Evolutionary conservation across 2,888 invertebrate genomes (phyloP).

Genomic region (Eristalis intricaria): DNA sequence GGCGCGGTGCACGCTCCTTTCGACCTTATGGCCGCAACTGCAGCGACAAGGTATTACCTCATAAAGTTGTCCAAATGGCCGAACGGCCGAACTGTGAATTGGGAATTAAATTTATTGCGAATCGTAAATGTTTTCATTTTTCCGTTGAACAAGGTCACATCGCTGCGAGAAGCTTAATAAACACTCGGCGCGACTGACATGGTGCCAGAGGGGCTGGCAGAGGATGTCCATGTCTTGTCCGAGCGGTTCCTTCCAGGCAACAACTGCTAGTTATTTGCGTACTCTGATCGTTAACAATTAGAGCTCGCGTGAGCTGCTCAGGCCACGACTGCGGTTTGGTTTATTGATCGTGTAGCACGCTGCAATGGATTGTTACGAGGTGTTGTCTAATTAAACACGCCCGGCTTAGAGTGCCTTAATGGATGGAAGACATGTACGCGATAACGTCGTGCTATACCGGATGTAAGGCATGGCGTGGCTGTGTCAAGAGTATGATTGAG

Average conservation of each 20-base stretch:
- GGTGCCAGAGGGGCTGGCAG: background rate
- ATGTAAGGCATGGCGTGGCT: no score
- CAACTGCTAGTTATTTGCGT: background rate
- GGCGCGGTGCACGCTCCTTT: constrained; percentile 35
- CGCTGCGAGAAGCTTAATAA: background rate
- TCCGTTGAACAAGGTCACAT: constrained; percentile 49
- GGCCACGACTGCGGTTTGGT: background rate
- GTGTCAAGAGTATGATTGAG: no score
- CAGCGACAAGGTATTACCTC: constrained; percentile 54
- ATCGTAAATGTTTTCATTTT: constrained; percentile 43
- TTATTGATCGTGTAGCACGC: background rate
- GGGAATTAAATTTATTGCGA: constrained; percentile 63
- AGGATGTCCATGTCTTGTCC: background rate
- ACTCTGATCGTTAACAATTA: background rate
- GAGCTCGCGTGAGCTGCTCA: background rate
- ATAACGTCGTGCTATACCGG: no score
- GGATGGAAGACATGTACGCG: no score
- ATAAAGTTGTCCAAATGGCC: constrained; percentile 31
- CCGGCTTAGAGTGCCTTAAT: no score
- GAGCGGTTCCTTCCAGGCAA: background rate
- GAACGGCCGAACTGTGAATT: constrained; percentile 30
- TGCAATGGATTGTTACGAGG: background rate
- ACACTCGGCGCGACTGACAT: background rate
- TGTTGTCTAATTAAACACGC: background rate
- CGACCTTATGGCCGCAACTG: constrained; percentile 39